Base-by-base conservation (phyloP, 1,140 invertebrate genomes). In the Drosophila nasuta region DNA sequence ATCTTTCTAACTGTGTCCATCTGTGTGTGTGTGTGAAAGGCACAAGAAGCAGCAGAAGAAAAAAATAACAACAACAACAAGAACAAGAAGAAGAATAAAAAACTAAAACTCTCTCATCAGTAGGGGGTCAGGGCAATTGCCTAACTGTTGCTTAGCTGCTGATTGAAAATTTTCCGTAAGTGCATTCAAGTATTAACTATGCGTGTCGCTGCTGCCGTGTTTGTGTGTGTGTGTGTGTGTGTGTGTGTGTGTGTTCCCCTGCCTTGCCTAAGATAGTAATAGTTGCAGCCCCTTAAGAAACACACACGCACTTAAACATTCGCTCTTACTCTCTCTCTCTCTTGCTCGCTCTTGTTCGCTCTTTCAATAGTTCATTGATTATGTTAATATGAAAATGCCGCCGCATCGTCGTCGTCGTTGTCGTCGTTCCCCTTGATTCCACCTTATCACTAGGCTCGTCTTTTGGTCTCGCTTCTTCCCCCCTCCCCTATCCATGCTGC, bases 91-190 rank as follows among this genome's bases (percentile, higher is more conserved):
- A 25, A 68, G 41, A 63, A 25, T 63, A 63, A 48, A 62, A 54
- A 69, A 71, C 38, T 46, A 33, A 70, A 71, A 66, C 71, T 56
- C 66, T 89, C 83, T 83, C 77, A 83, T 77, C 83, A 79, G 83
- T 89, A 89, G 83, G 83, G 83, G 83, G 83, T 89, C 80, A 62
- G 17, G 28, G 28, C 56, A 64, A 70, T 75, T 75, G 67, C 67
- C 66, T 63, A 57, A 63, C 52, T 62, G 59, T 60, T 71, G 68
- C 60, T 45, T 64, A 43, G 75, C 54, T 69, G 80, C 80, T 87
- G 83, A 87, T 88, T 87, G 80, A 70, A 88, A 67, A 77, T 87
- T 72, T 89, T 83, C 66, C 73, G 73, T 89, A 89, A 88, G 83
- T 89, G 81, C 83, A 87, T 82, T 89, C 66, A 86, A 83, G 78